A percentile compares a stretch with the other conserved stretches of the same genome.
phyloP scores from a whole-genome alignment of 2,888 invertebrate species.

The Sesia bembeciformis region DNA sequence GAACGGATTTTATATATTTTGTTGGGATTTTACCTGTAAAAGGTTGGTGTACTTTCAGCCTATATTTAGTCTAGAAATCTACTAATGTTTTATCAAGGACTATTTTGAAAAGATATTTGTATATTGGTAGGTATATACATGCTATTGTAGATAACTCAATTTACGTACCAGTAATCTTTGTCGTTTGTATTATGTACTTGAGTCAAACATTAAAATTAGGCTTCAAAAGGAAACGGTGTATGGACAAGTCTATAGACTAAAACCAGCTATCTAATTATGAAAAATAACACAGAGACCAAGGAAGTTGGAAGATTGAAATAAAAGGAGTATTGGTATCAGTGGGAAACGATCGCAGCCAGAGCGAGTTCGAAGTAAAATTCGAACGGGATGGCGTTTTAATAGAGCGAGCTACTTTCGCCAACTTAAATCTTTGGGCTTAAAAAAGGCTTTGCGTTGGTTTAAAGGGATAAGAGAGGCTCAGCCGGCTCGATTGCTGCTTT shows the following conservation, averaged over 20 bases:
- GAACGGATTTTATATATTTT: no score
- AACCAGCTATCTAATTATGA: background rate
- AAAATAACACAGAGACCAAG: background rate
- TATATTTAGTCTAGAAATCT: no score
- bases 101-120: no score
- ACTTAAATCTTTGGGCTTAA: slow-evolving; percentile 73
- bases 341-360: slow-evolving; percentile 3
- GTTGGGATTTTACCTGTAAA: no score
- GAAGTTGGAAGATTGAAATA: background rate
- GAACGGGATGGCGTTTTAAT: slow-evolving; percentile 65
- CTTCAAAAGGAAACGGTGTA: no score
- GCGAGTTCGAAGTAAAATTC: slow-evolving; percentile 34
- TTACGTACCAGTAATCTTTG: no score
- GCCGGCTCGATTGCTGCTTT: slow-evolving; percentile 60
- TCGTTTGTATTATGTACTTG: no score
- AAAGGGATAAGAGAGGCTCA: slow-evolving; percentile 67
- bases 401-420: slow-evolving; percentile 69
- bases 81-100: no score
- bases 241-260: background rate
- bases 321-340: background rate
- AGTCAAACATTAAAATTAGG: no score
- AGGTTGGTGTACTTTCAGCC: no score
- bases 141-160: no score
- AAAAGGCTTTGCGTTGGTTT: slow-evolving; percentile 72
- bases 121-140: no score